phyloP scores from a whole-genome alignment of 2,888 invertebrate genomes.

The Ochropleura leucogaster region DNA sequence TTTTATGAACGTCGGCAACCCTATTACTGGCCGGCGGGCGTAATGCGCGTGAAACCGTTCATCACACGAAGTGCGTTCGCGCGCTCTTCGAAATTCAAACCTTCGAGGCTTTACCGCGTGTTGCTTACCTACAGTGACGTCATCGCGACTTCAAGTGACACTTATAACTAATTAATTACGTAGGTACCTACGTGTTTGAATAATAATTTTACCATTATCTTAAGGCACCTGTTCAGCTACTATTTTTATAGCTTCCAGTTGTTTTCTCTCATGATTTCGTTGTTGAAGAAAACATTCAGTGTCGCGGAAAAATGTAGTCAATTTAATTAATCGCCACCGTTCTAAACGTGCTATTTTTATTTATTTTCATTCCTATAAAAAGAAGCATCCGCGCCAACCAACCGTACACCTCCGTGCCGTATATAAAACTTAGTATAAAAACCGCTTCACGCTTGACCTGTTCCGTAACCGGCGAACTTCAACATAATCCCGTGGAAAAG shows the following conservation, averaged over 20 bases:
- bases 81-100: constrained; percentile 74
- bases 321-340: constrained; percentile 20
- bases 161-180: constrained; percentile 48
- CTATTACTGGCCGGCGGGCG: constrained; percentile 71
- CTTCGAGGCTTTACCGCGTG: constrained; percentile 55
- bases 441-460: constrained; percentile 68
- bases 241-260: constrained; percentile 30
- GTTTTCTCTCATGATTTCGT: constrained; percentile 25
- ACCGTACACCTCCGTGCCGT: constrained; percentile 47
- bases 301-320: constrained; percentile 19
- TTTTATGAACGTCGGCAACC: constrained; percentile 68
- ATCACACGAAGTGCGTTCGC: constrained; percentile 73
- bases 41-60: constrained; percentile 82
- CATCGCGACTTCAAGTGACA: constrained; percentile 38
- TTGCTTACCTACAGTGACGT: constrained; percentile 56
- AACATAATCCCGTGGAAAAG: constrained; percentile 69
- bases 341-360: constrained; percentile 28
- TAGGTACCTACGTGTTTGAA: constrained; percentile 35
- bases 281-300: constrained; percentile 22
- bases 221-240: constrained; percentile 47
- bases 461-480: constrained; percentile 72
- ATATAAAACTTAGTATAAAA: constrained; percentile 55
- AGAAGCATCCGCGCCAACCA: constrained; percentile 38
- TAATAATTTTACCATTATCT: constrained; percentile 40
- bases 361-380: constrained; percentile 34